Evolutionary conservation across 1,140 invertebrate species (phyloP).

Genomic region (Pomacea maculata): DNA sequence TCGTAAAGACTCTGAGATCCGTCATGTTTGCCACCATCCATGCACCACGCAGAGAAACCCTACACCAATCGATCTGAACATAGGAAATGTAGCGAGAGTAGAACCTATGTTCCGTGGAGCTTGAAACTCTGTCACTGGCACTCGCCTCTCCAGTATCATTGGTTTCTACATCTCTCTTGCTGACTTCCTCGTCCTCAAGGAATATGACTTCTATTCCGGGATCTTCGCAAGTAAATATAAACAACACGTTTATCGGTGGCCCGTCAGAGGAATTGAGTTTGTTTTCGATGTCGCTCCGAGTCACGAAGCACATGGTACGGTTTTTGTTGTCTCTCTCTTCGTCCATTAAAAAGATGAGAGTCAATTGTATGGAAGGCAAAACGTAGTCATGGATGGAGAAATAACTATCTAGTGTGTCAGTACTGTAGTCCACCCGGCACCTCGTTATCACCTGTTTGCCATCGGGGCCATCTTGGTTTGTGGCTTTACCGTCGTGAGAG

Average conservation of each 20-base stretch:
- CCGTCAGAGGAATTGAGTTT: neutral
- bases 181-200: neutral
- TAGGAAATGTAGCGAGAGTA: conserved; percentile 3
- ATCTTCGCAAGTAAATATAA: neutral
- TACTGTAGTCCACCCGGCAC: neutral
- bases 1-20: neutral
- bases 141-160: neutral
- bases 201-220: conserved; percentile 1
- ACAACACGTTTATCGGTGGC: neutral
- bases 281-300: neutral
- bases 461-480: neutral
- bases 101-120: neutral
- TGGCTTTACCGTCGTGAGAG: too few species aligned
- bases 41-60: neutral
- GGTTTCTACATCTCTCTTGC: neutral
- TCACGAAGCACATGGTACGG: neutral
- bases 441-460: neutral
- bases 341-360: neutral
- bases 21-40: conserved; percentile 7
- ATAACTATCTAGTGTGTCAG: neutral
- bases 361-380: neutral
- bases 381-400: neutral
- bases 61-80: conserved; percentile 3
- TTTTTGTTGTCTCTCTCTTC: too few species aligned
- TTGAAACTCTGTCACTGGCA: neutral